Conservation (phyloP, 2,113 vertebrate genomes). For the Orycteropus afer region DNA sequence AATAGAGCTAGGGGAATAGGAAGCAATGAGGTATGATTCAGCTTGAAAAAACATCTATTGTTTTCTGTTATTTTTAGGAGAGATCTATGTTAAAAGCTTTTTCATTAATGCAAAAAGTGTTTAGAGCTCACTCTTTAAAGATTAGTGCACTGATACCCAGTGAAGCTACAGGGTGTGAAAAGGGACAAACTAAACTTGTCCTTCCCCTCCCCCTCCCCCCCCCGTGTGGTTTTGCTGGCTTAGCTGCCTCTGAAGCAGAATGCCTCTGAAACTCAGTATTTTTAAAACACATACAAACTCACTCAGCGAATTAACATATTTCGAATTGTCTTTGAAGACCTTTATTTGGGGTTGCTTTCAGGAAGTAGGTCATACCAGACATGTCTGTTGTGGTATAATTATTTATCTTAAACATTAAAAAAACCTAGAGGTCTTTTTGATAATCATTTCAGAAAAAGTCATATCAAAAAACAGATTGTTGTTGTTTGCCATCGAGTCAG, state of each 20-base stretch:
- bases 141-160: background rate
- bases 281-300: background rate
- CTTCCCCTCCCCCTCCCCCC: background rate
- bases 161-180: background rate
- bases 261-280: background rate
- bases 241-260: background rate
- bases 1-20: background rate
- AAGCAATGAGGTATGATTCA: background rate
- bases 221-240: background rate
- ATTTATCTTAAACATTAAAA: conserved; percentile 49
- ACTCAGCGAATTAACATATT: conserved; percentile 27
- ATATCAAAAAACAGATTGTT: background rate
- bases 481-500: too few relatives aligned
- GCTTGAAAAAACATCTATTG: background rate
- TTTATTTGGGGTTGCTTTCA: conserved; percentile 36
- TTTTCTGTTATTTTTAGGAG: conserved; percentile 40
- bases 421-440: conserved; percentile 19
- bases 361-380: conserved; percentile 48
- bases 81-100: background rate
- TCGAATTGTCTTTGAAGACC: conserved; percentile 14
- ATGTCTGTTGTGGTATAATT: background rate
- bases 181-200: background rate
- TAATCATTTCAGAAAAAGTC: conserved; percentile 43
- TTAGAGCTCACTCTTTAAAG: background rate
- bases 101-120: background rate